Base-by-base conservation (phyloP, 2,888 invertebrate genomes). In the Phyllotreta striolata region DNA sequence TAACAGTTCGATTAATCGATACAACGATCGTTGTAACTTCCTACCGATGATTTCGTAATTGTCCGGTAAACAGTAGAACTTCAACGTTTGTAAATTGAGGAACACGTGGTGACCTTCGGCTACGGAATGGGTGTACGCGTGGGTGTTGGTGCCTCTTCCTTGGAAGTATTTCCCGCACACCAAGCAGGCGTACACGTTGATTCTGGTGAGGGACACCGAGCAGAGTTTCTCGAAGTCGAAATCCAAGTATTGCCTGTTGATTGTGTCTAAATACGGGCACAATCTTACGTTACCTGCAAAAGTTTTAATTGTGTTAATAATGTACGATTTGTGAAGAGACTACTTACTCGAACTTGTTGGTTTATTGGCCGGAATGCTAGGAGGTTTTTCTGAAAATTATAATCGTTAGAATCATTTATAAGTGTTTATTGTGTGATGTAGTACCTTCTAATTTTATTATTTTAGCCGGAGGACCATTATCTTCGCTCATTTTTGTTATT, bases 191-290 rank as follows among this genome's bases (percentile, higher is more conserved):
- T 99, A 99, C 38, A 99, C 98, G 85, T 99, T 99, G 73, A 99
- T 96, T 76, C 99, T 90, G 0, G 98, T 98, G 67, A 99, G 81
- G 0, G 98, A 98, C 40, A 99, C 93, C 0, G 98, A 98, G 80
- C 99, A 99, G 24, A 99, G 83, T 81, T 99, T 99, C 82, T 99
- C 99, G 84, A 99, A 99, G 84, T 99, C 99, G 84, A 99, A 99
- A 83, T 99, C 99, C 66, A 99, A 82, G 66, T 97, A 89, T 75
- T 96, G 95, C 57, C 99, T 87, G 81, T 99, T 98, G 66, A 99
- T 99, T 0, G 98, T 98, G 78, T 99, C 99, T 76, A 99, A 84
- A 79, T 99, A 99, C 0, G 99, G 99, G 77, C 99, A 99, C 47
- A 93, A 85, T 51, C 77, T 67, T 9, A 73, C 62, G 43, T 14